These are phyloP conservation scores for Enteromius trimaculatus DNA, from an alignment of 2,797 vertebrate genomes.

Conservation along the genomic window DNA sequence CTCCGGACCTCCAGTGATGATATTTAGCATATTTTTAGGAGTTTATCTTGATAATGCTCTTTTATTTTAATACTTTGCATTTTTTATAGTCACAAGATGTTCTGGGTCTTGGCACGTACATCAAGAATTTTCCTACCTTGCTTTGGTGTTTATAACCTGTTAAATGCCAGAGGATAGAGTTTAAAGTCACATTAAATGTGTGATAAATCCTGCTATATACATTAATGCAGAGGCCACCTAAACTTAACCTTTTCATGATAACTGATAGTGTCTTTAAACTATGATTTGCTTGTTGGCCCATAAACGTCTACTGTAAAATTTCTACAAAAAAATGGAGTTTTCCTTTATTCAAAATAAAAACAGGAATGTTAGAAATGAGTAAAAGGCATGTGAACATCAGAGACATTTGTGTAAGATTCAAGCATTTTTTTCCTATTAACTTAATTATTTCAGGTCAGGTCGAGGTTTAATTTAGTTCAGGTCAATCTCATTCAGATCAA, in stretches of 20 bases:
- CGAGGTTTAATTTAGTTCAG: neutral
- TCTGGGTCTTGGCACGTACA: neutral
- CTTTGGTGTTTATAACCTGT: constrained; percentile 7
- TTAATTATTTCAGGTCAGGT: neutral
- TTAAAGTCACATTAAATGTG: neutral
- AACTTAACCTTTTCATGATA: neutral
- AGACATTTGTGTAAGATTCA: neutral
- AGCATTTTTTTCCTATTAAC: neutral
- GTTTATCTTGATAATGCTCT: constrained; percentile 2
- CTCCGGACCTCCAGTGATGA: constrained; percentile 51
- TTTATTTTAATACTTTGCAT: neutral
- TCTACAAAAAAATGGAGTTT: neutral
- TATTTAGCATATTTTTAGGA: neutral
- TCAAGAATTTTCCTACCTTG: neutral
- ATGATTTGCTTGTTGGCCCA: neutral
- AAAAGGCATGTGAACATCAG: neutral
- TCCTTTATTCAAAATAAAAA: neutral
- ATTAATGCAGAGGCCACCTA: neutral
- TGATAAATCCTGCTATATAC: neutral
- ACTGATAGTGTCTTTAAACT: neutral
- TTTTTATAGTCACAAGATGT: neutral
- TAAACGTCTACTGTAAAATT: neutral
- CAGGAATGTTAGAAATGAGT: neutral
- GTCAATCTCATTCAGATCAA: neutral
- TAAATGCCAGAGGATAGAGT: neutral